Evolutionary conservation across 2,888 invertebrate species (phyloP), one percentile per base, ranked within the genome.

Genomic region (Drosophila pseudotalamancana): DNA sequence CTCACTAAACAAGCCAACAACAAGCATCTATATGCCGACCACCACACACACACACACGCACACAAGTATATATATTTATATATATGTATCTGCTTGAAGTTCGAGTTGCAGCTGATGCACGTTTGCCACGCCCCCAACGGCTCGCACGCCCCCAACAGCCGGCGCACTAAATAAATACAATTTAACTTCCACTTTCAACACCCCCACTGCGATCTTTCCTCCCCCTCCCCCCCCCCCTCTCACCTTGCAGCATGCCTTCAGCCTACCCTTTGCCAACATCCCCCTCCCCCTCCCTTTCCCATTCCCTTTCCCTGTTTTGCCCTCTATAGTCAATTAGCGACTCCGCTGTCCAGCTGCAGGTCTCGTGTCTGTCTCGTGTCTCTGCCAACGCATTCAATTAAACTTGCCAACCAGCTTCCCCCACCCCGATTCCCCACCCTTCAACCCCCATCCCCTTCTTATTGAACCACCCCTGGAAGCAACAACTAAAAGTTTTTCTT

Each of bases 111-210:
- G 70, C 63, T 43, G 48, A 40, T 55, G 50, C 68, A 68, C 68
- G 61, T 50, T 62, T 42, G 16, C 45, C 18, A 43, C 48, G 35
- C 55, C 21, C 21, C n/a, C 37, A 6, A 11, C 32, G 27, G 4
- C 37, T n/a, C n/a, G n/a, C n/a, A n/a, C n/a, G n/a, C n/a, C n/a
- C n/a, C n/a, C n/a, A n/a, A n/a, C 53, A 29, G 59, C 60, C 60
- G 73, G 62, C 80, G 67, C 81, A 77, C 82, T 85, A 63, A 85
- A 35, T 62, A 83, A 83, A 83, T 78, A 83, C 85, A 87, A 87
- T 83, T 83, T 84, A 83, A 83, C 85, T 83, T 83, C 82, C 85
- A 84, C 85, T 85, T 87, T 87, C 87, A 75, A 78, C 87, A 87
- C 85, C 74, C 80, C 75, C 70, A 62, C 67, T 65, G 32, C 37